Percentiles rank a stretch among this genome's conserved stretches.
Conservation (phyloP, 2,888 invertebrate genomes). For the Oxystoma pomonae region DNA sequence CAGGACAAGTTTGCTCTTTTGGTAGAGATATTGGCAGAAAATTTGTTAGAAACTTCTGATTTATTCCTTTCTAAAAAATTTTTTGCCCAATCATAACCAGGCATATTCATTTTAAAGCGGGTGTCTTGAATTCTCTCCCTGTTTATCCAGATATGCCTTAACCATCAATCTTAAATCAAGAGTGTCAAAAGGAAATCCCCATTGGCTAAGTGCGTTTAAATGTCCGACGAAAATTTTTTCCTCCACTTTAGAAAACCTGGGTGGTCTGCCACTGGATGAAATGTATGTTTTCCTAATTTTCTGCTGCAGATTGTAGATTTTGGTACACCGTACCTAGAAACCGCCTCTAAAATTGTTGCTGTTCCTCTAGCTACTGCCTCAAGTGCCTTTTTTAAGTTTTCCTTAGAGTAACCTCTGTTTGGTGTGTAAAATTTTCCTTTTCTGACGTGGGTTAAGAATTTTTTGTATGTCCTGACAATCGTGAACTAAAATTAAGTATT, state of each 20-base stretch:
- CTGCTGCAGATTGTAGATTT: too few species aligned
- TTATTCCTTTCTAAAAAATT: constrained; percentile 10
- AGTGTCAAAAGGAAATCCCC: constrained; percentile 13
- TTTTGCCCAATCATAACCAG: constrained; percentile 7
- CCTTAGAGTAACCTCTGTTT: too few species aligned
- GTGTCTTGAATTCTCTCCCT: constrained; percentile 1
- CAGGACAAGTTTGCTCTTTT: constrained; percentile 8
- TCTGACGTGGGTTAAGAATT: too few species aligned
- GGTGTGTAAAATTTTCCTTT: too few species aligned
- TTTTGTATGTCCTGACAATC: too few species aligned
- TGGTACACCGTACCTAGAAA: too few species aligned
- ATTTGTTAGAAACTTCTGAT: constrained; percentile 3
- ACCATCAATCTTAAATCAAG: constrained; percentile 13
- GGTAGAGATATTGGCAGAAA: constrained; percentile 12
- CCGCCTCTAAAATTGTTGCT: too few species aligned
- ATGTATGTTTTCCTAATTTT: too few species aligned
- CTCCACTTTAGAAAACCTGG: constrained; percentile 14
- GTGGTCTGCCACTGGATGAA: too few species aligned
- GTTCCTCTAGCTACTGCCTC: too few species aligned
- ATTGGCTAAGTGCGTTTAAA: constrained; percentile 16
- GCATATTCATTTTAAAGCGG: constrained; percentile 4
- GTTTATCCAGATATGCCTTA: constrained; percentile 14
- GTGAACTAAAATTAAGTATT: too few species aligned
- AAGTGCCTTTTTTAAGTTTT: too few species aligned
- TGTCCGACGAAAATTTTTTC: constrained; percentile 17